Evolutionary conservation across 2,888 invertebrate genomes (phyloP).

Genomic region (Abrostola triplasia): DNA sequence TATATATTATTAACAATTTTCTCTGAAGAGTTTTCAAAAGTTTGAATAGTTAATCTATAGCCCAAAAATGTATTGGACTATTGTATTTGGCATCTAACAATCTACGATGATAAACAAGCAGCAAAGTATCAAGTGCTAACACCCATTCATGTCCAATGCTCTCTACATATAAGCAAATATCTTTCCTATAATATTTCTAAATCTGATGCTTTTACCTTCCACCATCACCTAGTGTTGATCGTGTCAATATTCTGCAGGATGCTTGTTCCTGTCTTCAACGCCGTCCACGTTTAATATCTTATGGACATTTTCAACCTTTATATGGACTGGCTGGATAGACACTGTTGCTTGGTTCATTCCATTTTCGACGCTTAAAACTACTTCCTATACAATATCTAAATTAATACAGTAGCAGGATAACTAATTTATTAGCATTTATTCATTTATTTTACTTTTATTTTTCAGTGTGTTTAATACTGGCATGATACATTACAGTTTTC

Average conservation of each 20-base stretch:
- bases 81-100: no score
- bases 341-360: not conserved
- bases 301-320: not conserved
- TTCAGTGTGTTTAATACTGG: slow-evolving; percentile 1
- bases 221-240: not conserved
- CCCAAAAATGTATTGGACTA: no score
- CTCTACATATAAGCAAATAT: not conserved
- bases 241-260: slow-evolving; percentile 6
- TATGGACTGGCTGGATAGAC: slow-evolving; percentile 2
- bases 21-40: no score
- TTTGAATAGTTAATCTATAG: no score
- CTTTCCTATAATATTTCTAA: slow-evolving; percentile 1
- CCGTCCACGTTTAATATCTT: not conserved
- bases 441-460: slow-evolving; percentile 1
- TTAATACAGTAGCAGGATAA: slow-evolving; percentile 7
- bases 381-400: slow-evolving; percentile 6
- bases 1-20: no score
- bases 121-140: no score
- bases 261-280: not conserved
- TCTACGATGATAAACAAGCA: no score
- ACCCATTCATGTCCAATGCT: no score
- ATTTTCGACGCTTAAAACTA: not conserved
- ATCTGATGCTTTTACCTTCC: not conserved
- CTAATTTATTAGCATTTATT: not conserved
- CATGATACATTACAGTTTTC: slow-evolving; percentile 18